Evolutionary conservation across 2,888 invertebrate genomes (phyloP), one percentile per base, ranked within the genome.

Genomic region (Cataglyphis livida): DNA sequence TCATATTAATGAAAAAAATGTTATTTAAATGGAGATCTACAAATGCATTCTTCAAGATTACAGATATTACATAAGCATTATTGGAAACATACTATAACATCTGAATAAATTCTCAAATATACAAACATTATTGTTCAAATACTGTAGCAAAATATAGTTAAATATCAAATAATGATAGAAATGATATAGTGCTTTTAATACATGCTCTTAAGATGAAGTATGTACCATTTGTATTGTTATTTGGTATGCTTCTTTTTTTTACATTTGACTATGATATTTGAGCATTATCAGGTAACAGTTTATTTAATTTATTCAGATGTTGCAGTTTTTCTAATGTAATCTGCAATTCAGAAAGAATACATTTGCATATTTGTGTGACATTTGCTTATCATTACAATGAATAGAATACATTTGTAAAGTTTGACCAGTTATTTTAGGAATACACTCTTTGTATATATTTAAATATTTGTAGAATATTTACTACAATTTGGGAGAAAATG

Each of bases 1-100:
- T n/a, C 6, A 48, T 57, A 15, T 3, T 71, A 35, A 57, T 71
- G 21, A 21, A 32, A 32, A 70, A 71, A 71, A 54, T 18, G 10
- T 38, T 2, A 1, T 71, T 38, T 71, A 57, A 71, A 71, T 10
- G 18, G 10, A 10, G 3, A 3, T 25, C 15, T 25, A 18, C 12
- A 38, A 71, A 70, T 35, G 35, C 18, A 57, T 71, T 57, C 18
- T 71, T 71, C 51, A 21, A 9, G 35, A 5, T 66, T 66, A 41
- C 15, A 38, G 3, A 57, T 28, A 48, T 71, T 35, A 7, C 28
- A 18, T 35, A 35, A 4, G 7, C 1, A 25, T 71, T 70, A 71
- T n/a, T 25, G 25, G 0, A 71, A 57, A 38, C 12, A 57, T 9
- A 4, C 35, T 71, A 35, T 6, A 38, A 54, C 35, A 54, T 32